A percentile compares a stretch with the other conserved stretches of the same genome.
These are phyloP conservation scores for Cordilura impudica DNA, from an alignment of 2,888 invertebrate genomes.

Conservation along the genomic window DNA sequence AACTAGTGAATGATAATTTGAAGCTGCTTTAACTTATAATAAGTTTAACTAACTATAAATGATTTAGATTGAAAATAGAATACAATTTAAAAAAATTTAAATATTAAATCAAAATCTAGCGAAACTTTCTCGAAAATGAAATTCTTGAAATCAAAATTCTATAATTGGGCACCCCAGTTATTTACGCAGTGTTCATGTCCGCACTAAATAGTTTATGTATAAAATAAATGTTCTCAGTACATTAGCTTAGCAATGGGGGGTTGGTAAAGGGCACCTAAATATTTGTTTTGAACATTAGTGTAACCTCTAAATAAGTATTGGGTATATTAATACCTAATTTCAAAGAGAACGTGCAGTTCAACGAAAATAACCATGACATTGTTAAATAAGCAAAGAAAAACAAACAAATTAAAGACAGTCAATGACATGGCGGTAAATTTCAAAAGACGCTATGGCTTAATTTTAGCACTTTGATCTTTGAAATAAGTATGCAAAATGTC, in stretches of 20 bases:
- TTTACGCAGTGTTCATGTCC: neutral
- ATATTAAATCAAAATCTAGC: too few relatives aligned
- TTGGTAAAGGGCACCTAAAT: too few relatives aligned
- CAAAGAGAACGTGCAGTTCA: neutral
- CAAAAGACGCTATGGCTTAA: neutral
- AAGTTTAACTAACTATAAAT: too few relatives aligned
- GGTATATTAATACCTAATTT: conserved; percentile 32
- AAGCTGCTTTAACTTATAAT: too few relatives aligned
- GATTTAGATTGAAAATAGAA: too few relatives aligned
- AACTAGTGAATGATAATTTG: too few relatives aligned
- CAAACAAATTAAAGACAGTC: neutral
- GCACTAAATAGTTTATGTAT: conserved; percentile 7
- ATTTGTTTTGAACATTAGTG: conserved; percentile 36
- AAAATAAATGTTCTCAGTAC: conserved; percentile 40
- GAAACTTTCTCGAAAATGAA: too few relatives aligned
- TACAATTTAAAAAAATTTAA: too few relatives aligned
- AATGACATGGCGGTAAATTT: neutral
- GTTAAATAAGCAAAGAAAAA: neutral
- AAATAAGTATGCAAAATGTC: neutral
- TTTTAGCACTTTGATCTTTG: neutral
- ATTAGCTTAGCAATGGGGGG: conserved; percentile 45
- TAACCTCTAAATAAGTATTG: conserved; percentile 49
- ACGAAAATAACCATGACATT: neutral
- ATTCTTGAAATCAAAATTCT: too few relatives aligned
- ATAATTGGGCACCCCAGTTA: neutral